Evolutionary conservation across 2,888 invertebrate species (phyloP).

Genomic region (Scaptomyza caliginosa): DNA sequence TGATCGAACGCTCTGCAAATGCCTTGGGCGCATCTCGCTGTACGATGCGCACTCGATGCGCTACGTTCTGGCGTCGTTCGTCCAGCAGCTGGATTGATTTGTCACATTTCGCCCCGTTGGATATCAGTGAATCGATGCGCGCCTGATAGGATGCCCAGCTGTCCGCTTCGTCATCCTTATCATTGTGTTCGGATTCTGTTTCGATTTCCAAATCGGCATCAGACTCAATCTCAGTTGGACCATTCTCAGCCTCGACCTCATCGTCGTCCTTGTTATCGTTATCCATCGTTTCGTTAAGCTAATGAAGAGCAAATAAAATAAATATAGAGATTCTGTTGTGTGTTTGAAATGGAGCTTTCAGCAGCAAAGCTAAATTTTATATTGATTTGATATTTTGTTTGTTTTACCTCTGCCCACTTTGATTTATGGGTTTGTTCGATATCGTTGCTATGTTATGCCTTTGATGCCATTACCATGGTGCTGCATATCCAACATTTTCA

Average conservation of each 20-base stretch:
- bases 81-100: slow-evolving; percentile 38
- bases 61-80: slow-evolving; percentile 44
- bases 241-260: slow-evolving; percentile 39
- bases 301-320: not conserved
- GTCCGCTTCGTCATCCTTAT: slow-evolving; percentile 16
- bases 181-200: slow-evolving; percentile 18
- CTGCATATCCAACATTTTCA: not conserved
- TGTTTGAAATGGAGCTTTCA: not conserved
- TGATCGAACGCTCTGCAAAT: slow-evolving; percentile 47
- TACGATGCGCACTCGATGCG: slow-evolving; percentile 46
- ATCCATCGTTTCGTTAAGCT: slow-evolving; percentile 36
- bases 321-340: not conserved
- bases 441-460: slow-evolving; percentile 23
- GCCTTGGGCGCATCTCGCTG: slow-evolving; percentile 51
- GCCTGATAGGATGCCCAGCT: slow-evolving; percentile 61
- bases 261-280: slow-evolving; percentile 55
- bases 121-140: slow-evolving; percentile 49
- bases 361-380: slow-evolving; percentile 1
- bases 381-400: slow-evolving; percentile 5
- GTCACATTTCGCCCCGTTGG: slow-evolving; percentile 55
- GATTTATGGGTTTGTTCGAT: slow-evolving; percentile 22
- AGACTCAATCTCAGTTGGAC: not conserved
- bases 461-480: not conserved
- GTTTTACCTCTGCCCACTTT: slow-evolving; percentile 7
- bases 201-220: slow-evolving; percentile 27